phyloP scores from a whole-genome alignment of 2,113 vertebrate species.

The Dinomys branickii region DNA sequence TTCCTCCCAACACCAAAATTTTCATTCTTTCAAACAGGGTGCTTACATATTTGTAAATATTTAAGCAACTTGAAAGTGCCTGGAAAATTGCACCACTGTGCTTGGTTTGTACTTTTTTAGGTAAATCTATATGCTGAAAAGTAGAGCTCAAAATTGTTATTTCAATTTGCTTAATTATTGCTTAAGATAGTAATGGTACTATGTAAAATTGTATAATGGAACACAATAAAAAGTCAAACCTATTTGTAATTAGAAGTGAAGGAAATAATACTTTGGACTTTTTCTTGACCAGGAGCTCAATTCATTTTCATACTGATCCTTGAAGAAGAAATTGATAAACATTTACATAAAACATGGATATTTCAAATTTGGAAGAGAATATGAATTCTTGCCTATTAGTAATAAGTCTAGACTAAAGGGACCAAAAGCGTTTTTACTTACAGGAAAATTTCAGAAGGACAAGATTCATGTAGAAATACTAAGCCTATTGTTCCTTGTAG shows the following conservation, averaged over 20 bases:
- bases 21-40: slow-evolving; percentile 85
- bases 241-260: slow-evolving; percentile 83
- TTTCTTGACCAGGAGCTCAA: slow-evolving; percentile 30
- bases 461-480: not conserved
- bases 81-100: slow-evolving; percentile 85
- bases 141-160: slow-evolving; percentile 64
- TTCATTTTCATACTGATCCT: not conserved
- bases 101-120: slow-evolving; percentile 84
- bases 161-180: slow-evolving; percentile 72
- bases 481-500: not conserved
- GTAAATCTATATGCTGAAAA: slow-evolving; percentile 75
- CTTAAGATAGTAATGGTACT: slow-evolving; percentile 55
- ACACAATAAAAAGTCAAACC: slow-evolving; percentile 87
- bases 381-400: not conserved
- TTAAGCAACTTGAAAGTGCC: slow-evolving; percentile 87
- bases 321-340: not conserved
- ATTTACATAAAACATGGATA: not conserved
- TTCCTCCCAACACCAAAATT: slow-evolving; percentile 39
- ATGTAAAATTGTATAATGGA: slow-evolving; percentile 87
- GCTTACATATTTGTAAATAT: slow-evolving; percentile 84
- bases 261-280: slow-evolving; percentile 70
- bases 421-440: slow-evolving; percentile 1
- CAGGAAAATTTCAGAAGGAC: slow-evolving; percentile 4
- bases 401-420: not conserved
- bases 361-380: not conserved